Percentiles rank a stretch among this genome's conserved stretches.
These are phyloP conservation scores for Fopius arisanus DNA, from an alignment of 1,140 invertebrate genomes.

Conservation along the genomic window DNA sequence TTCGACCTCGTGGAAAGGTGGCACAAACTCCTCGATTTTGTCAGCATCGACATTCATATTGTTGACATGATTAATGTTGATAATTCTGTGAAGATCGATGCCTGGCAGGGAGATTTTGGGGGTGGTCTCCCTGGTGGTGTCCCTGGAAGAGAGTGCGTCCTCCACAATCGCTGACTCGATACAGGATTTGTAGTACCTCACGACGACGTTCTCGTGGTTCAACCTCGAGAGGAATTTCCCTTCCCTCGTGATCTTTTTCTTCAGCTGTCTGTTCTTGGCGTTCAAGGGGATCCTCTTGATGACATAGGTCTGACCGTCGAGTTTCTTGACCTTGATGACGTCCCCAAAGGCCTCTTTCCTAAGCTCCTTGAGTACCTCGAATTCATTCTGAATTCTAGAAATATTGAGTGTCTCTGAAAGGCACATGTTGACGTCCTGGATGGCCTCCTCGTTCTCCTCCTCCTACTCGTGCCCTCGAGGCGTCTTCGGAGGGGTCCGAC, in stretches of 20 bases:
- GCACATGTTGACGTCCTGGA: slow-evolving; percentile 48
- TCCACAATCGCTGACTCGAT: slow-evolving; percentile 74
- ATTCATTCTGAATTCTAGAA: slow-evolving; percentile 84
- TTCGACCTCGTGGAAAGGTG: slow-evolving; percentile 69
- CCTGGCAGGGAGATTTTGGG: slow-evolving; percentile 35
- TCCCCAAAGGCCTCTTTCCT: slow-evolving; percentile 96
- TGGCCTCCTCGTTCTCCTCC: slow-evolving; percentile 52
- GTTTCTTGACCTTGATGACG: slow-evolving; percentile 91
- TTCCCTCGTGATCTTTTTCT: slow-evolving; percentile 93
- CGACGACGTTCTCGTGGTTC: slow-evolving; percentile 98
- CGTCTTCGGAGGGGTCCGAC: slow-evolving; percentile 43
- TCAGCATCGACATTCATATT: slow-evolving; percentile 49
- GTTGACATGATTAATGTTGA: background rate
- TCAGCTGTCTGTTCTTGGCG: slow-evolving; percentile 83
- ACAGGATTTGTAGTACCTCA: slow-evolving; percentile 97
- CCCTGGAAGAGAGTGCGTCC: slow-evolving; percentile 42
- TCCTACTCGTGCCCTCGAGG: slow-evolving; percentile 44
- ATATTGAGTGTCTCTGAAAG: slow-evolving; percentile 53
- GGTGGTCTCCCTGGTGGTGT: background rate
- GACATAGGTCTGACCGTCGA: slow-evolving; percentile 93
- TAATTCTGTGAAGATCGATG: background rate
- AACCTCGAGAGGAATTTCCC: slow-evolving; percentile 93
- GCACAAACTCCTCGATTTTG: slow-evolving; percentile 69
- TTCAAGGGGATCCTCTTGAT: slow-evolving; percentile 95
- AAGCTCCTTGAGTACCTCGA: slow-evolving; percentile 84